Base-by-base conservation (phyloP, 2,797 vertebrate genomes). In the Arnoldichthys spilopterus region DNA sequence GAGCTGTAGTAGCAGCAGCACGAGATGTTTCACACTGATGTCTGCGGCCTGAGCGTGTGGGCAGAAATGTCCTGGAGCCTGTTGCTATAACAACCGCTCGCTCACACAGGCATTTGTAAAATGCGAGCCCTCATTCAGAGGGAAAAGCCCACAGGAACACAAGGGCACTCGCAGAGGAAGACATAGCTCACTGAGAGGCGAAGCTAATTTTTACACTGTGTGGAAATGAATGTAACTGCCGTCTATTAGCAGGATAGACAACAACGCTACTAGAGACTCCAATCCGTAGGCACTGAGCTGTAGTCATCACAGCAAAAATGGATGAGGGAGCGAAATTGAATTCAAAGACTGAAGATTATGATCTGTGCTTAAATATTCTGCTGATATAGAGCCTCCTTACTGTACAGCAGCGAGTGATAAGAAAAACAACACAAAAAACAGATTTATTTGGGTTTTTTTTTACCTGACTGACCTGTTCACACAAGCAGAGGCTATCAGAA, bases 41-140 rank as follows among this genome's bases (percentile, higher is more conserved):
- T 69, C 63, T 32, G 64, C 51, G 45, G 81, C 75, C 74, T 43
- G 28, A 66, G 75, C 58, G 61, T 53, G 82, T 82, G 80, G 84
- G 74, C 68, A 73, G 81, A 69, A 43, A 81, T 68, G 73, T 84
- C 71, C 80, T 70, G 45, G 66, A 84, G 80, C 76, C 73, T 81
- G 85, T 86, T 86, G 83, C 81, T 83, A 83, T 86, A 84, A 79
- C 85, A 70, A 86, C 85, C 18, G 28, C 26, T 73, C 79, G 62
- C 32, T 84, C 43, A 37, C 40, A 40, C 69, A 63, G 28, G 72
- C 82, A 82, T 82, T 76, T 71, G 83, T 82, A 82, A 77, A 72
- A 80, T 49, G 74, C 2, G 56, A 64, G 62, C 24, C 72, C 81
- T 84, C 78, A 82, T 82, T 82, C 74, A 82, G 66, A 72, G 40